A percentile compares a stretch with the other conserved stretches of the same genome.
Evolutionary conservation across 2,113 vertebrate genomes (phyloP).

Genomic region (Misgurnus anguillicaudatus): DNA sequence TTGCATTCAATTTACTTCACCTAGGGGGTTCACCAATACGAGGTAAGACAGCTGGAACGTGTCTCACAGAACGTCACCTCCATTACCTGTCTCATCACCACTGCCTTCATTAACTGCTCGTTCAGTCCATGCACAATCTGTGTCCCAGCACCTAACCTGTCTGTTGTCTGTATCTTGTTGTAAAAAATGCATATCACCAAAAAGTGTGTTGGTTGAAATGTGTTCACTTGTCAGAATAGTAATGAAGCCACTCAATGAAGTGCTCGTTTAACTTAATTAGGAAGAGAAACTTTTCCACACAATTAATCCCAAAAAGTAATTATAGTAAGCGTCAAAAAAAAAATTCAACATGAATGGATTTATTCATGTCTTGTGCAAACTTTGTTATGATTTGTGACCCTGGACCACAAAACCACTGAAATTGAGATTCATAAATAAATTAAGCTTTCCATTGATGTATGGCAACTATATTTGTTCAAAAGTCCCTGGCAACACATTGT

Average conservation of each 20-base stretch:
- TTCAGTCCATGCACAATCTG: slow-evolving; percentile 41
- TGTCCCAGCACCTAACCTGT: slow-evolving; percentile 14
- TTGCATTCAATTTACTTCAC: slow-evolving; percentile 98
- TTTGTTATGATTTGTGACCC: no score
- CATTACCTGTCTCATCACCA: slow-evolving; percentile 41
- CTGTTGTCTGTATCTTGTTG: slow-evolving; percentile 24
- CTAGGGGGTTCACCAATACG: slow-evolving; percentile 99
- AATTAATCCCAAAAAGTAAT: no score
- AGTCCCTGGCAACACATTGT: no score
- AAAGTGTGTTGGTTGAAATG: not conserved
- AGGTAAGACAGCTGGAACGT: slow-evolving; percentile 93
- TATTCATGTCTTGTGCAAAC: no score
- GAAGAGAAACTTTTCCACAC: no score
- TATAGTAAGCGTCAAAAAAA: no score
- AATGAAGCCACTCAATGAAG: not conserved
- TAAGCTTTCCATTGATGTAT: no score
- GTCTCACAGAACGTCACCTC: slow-evolving; percentile 71
- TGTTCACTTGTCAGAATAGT: not conserved
- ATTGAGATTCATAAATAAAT: no score
- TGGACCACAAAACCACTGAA: no score
- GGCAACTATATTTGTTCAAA: no score
- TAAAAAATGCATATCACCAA: not conserved
- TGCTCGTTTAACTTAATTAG: no score
- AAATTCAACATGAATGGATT: no score
- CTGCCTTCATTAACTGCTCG: slow-evolving; percentile 65